These are phyloP conservation scores for Manis javanica DNA, from an alignment of 2,797 vertebrate species.

Conservation along the genomic window DNA sequence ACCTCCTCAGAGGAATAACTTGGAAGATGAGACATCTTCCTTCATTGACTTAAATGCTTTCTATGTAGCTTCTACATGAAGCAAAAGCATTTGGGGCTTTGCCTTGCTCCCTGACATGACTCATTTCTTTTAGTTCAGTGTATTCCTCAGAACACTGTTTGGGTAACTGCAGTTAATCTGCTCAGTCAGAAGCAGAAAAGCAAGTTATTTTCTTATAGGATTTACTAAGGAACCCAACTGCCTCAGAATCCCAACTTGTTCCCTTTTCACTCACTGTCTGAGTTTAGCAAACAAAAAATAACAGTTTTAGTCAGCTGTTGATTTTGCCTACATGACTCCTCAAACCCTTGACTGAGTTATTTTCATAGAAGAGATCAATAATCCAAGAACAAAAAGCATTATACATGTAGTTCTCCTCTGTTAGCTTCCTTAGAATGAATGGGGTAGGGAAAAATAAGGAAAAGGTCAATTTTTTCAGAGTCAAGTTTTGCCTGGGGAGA, in stretches of 20 bases:
- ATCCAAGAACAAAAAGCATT: not conserved
- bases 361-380: not conserved
- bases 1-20: constrained; percentile 21
- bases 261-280: not conserved
- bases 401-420: not conserved
- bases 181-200: not conserved
- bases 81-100: not conserved
- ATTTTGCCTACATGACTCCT: not conserved
- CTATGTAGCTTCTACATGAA: not conserved
- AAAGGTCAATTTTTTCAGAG: constrained; percentile 14
- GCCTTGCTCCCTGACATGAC: not conserved
- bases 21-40: constrained; percentile 32
- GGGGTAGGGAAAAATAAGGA: not conserved
- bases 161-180: not conserved
- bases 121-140: constrained; percentile 30
- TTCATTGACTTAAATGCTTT: not conserved
- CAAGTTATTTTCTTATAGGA: constrained; percentile 26
- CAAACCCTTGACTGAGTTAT: constrained; percentile 41
- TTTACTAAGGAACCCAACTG: not conserved
- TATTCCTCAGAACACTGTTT: constrained; percentile 37
- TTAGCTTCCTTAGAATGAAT: constrained; percentile 48
- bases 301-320: not conserved
- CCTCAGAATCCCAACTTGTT: not conserved
- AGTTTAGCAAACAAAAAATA: not conserved
- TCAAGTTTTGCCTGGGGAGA: constrained; percentile 12